A percentile compares a stretch with the other conserved stretches of the same genome.
These are phyloP conservation scores for Drosophila longiperda DNA, from an alignment of 2,888 invertebrate species.

Conservation along the genomic window DNA sequence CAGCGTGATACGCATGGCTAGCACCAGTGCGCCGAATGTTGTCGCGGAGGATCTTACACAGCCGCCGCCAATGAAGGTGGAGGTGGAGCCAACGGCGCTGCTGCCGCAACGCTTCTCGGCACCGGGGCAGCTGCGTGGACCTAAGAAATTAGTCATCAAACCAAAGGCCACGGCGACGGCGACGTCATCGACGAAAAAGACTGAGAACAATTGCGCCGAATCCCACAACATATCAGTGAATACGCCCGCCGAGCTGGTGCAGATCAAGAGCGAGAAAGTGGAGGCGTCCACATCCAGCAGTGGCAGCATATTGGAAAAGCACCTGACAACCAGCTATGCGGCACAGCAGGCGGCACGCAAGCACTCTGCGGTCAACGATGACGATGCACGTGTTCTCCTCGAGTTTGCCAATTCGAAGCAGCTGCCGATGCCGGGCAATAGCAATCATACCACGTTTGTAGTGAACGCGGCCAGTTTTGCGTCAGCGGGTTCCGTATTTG, in stretches of 20 bases:
- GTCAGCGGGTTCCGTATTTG: constrained; percentile 79
- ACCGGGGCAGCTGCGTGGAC: constrained; percentile 70
- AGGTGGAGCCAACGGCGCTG: constrained; percentile 60
- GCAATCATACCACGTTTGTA: constrained; percentile 66
- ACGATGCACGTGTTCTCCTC: constrained; percentile 80
- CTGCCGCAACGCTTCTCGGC: constrained; percentile 67
- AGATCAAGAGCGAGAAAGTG: constrained; percentile 74
- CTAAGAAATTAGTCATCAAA: constrained; percentile 84
- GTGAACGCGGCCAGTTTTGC: constrained; percentile 75
- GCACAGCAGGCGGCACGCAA: constrained; percentile 43
- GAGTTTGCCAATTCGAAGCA: constrained; percentile 82
- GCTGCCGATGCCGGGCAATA: constrained; percentile 36
- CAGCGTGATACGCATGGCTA: constrained; percentile 84
- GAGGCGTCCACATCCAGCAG: constrained; percentile 45
- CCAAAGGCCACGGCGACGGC: constrained; percentile 73
- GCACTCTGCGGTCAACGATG: constrained; percentile 67
- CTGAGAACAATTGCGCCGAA: constrained; percentile 53
- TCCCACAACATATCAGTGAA: constrained; percentile 56
- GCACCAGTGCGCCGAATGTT: constrained; percentile 50
- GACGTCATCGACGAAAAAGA: constrained; percentile 62
- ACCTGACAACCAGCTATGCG: constrained; percentile 64
- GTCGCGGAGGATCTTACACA: constrained; percentile 75
- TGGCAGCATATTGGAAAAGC: constrained; percentile 80
- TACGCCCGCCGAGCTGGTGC: constrained; percentile 49
- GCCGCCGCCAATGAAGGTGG: constrained; percentile 66